These are phyloP conservation scores for Crotalus helleri DNA, from an alignment of 2,113 vertebrate genomes.

Conservation along the genomic window DNA sequence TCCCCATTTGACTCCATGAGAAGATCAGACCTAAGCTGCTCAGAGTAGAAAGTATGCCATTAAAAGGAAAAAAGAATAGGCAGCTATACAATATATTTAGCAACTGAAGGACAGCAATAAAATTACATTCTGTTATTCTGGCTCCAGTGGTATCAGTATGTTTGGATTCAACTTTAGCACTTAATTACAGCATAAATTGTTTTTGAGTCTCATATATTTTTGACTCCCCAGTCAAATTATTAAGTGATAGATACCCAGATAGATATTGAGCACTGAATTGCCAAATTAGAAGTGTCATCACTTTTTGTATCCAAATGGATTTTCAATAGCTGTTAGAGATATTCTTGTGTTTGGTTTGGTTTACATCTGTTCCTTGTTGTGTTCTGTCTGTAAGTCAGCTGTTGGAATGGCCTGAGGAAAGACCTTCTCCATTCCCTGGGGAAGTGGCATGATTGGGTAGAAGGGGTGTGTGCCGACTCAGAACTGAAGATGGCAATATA, in stretches of 20 bases:
- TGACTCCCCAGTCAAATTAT: background rate
- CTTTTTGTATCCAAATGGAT: slow-evolving; percentile 12
- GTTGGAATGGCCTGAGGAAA: slow-evolving; percentile 31
- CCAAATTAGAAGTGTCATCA: slow-evolving; percentile 7
- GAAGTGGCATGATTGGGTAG: slow-evolving; percentile 42
- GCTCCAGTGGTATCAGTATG: background rate
- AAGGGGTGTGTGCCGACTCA: slow-evolving; percentile 47
- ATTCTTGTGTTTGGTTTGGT: background rate
- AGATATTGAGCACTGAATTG: background rate
- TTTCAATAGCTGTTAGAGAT: slow-evolving; percentile 24
- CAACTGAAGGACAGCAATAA: background rate
- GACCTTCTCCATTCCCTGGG: slow-evolving; percentile 47
- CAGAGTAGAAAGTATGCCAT: background rate
- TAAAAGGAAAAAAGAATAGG: background rate
- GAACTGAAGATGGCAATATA: slow-evolving; percentile 62
- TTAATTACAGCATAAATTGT: background rate
- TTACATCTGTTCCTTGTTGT: slow-evolving; percentile 37
- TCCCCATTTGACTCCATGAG: background rate
- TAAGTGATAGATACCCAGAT: background rate
- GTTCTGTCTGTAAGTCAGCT: slow-evolving; percentile 50
- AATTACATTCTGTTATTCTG: background rate
- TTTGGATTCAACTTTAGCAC: background rate
- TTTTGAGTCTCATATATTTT: background rate
- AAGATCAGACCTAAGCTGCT: background rate
- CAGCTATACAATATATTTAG: background rate